These are phyloP conservation scores for Anhinga anhinga DNA, from an alignment of 2,113 vertebrate genomes.

Conservation along the genomic window DNA sequence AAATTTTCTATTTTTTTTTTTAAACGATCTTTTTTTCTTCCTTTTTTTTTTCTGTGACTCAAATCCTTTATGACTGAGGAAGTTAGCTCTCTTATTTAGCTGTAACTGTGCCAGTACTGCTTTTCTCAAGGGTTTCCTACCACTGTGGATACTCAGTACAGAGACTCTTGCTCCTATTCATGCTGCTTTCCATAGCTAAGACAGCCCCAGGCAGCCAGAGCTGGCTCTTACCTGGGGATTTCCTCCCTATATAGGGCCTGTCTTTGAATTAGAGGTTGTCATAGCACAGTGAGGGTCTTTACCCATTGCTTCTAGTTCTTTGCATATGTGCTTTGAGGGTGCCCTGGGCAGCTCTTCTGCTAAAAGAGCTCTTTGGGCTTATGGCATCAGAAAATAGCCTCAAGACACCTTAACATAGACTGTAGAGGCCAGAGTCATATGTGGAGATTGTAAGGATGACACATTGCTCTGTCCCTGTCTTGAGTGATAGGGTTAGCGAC, in stretches of 20 bases:
- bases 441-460: background rate
- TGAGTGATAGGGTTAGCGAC: background rate
- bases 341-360: background rate
- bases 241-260: background rate
- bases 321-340: background rate
- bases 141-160: background rate
- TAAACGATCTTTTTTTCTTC: background rate
- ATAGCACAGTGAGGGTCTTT: background rate
- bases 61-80: background rate
- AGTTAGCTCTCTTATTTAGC: background rate
- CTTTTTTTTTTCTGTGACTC: background rate
- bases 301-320: background rate
- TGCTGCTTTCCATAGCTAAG: background rate
- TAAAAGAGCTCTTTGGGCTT: background rate
- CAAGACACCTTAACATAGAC: background rate
- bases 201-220: background rate
- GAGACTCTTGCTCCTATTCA: background rate
- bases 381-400: background rate
- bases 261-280: background rate
- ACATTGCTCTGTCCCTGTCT: background rate
- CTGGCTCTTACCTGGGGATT: background rate
- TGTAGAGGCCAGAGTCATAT: background rate
- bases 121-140: background rate
- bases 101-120: background rate
- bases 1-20: background rate